These are phyloP conservation scores for Anthopleura xanthogrammica DNA, from an alignment of 92 coral and sea anemone genomes.

Conservation along the genomic window DNA sequence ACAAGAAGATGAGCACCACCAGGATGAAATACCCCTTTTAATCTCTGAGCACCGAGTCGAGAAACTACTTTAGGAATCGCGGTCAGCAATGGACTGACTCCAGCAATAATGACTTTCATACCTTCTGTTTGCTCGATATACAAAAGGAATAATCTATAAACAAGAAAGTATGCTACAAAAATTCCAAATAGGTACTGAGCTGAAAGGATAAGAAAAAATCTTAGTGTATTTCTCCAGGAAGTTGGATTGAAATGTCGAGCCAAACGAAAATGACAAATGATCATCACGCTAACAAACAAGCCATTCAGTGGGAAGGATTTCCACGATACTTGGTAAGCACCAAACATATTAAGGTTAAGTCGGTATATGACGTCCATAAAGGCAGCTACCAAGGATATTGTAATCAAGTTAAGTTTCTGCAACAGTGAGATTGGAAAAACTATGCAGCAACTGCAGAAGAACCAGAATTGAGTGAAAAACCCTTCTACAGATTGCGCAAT, in stretches of 20 bases:
- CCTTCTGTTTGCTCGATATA: slow-evolving; percentile 24
- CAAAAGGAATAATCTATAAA: slow-evolving; percentile 44
- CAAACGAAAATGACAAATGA: slow-evolving; percentile 2
- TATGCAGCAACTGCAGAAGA: neutral
- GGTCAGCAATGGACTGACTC: slow-evolving; percentile 26
- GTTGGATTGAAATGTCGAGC: slow-evolving; percentile 34
- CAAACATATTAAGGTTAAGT: too few relatives aligned
- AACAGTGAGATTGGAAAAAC: neutral
- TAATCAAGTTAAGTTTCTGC: slow-evolving; percentile 45
- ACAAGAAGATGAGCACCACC: slow-evolving; percentile 39
- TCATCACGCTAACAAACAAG: too few relatives aligned
- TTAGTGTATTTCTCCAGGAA: slow-evolving; percentile 1
- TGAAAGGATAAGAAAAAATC: slow-evolving; percentile 25
- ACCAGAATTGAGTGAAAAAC: slow-evolving; percentile 49
- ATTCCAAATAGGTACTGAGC: slow-evolving; percentile 13
- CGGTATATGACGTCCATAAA: slow-evolving; percentile 43
- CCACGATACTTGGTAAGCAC: too few relatives aligned
- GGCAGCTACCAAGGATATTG: slow-evolving; percentile 49
- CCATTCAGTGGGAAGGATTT: too few relatives aligned
- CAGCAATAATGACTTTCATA: neutral
- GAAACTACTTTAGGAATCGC: slow-evolving; percentile 42
- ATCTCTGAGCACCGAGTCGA: slow-evolving; percentile 39
- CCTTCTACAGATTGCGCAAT: neutral
- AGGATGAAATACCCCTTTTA: slow-evolving; percentile 41
- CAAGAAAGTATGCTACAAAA: slow-evolving; percentile 36